phyloP scores from a whole-genome alignment of 2,888 invertebrate genomes.

The Nomada lathburiana region DNA sequence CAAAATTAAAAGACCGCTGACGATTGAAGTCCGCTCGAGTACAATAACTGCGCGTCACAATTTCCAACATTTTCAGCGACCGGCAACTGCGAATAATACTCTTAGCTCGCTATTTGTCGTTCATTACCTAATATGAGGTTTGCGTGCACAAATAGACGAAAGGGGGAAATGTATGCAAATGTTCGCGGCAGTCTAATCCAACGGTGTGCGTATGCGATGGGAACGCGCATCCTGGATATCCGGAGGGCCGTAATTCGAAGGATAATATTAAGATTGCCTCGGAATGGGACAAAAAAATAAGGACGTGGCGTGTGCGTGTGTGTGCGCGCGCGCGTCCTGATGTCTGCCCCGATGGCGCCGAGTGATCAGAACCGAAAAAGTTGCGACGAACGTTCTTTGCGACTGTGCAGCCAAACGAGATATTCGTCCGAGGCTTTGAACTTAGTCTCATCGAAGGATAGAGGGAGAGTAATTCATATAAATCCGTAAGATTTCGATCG shows the following conservation, averaged over 20 bases:
- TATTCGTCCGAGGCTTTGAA: not conserved
- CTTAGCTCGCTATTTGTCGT: not conserved
- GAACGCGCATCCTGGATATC: conserved; percentile 63
- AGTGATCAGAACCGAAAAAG: conserved; percentile 54
- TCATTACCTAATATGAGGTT: not conserved
- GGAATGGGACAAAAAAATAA: conserved; percentile 79
- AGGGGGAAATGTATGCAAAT: conserved; percentile 68
- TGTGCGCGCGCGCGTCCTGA: conserved; percentile 43
- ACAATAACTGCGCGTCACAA: not conserved
- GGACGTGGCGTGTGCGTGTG: not conserved
- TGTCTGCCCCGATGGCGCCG: conserved; percentile 64
- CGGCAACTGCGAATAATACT: not conserved
- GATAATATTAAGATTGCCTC: conserved; percentile 82
- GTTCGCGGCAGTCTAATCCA: conserved; percentile 74
- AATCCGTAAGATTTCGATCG: not conserved
- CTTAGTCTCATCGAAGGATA: not conserved
- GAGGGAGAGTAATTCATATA: not conserved
- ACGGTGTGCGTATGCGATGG: conserved; percentile 66
- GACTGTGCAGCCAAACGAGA: not conserved
- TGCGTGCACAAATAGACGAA: not conserved
- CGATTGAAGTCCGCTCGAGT: conserved; percentile 28
- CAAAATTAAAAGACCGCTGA: conserved; percentile 2
- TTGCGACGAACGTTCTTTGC: conserved; percentile 21
- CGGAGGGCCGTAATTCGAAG: conserved; percentile 77
- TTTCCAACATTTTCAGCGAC: not conserved